Base-by-base conservation (phyloP, 2,113 vertebrate species). In the Heliornis fulica region DNA sequence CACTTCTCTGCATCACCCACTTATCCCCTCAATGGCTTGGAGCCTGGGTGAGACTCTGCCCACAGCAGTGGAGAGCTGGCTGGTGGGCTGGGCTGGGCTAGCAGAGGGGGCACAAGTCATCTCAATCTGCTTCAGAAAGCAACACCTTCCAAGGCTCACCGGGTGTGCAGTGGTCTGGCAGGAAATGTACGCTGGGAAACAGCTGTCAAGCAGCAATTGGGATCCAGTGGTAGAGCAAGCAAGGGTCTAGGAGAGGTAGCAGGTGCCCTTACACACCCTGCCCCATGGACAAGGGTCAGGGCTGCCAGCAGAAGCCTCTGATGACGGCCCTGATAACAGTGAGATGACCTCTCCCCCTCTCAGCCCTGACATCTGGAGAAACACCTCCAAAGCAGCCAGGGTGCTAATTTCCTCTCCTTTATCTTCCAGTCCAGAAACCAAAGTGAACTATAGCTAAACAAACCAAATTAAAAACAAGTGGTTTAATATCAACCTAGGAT, bases 341-440 rank as follows among this genome's bases (percentile, higher is more conserved):
- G 50, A 70, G 54, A 68, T 36, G 38, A 51, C 36, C 15, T 81
- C 63, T 32, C 21, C 51, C 10, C 7, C 8, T 87, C 32, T 15
- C 29, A 89, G 41, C 43, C 38, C 51, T 92, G 76, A 81, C 46
- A 87, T 60, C 72, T 59, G 80, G 46, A 61, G 68, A 83, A 92
- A 92, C 83, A 87, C 80, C 16, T 87, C 78, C 53, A 51, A 89
- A 70, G 71, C 54, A 46, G 83, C 40, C n/a, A 46, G 68, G 17
- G 86, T 89, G 83, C 76, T 97, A 94, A 97, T 97, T 97, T 97
- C 96, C 96, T 97, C 60, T 95, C 64, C 59, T 97, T 96, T 96
- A 97, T 97, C 89, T 92, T 38, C 56, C 53, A 89, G 69, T 54
- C 43, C 76, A 93, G 86, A 87, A 70, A 92, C 83, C 86, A 57